Conservation (phyloP, 2,888 invertebrate species). For the Automeris io region DNA sequence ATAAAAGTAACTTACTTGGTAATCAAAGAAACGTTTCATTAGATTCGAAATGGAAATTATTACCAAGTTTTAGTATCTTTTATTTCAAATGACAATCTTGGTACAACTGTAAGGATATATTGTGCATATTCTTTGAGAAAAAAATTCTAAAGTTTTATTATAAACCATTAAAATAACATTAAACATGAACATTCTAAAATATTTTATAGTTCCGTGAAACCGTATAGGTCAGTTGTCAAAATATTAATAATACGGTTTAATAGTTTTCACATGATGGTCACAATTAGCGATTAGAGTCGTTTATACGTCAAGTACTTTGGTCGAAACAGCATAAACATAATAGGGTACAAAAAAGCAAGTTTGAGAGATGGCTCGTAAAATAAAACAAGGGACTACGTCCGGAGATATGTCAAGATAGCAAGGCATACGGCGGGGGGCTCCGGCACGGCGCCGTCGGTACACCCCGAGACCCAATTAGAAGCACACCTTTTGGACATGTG, state of each 20-base stretch:
- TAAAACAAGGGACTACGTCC: conserved; percentile 72
- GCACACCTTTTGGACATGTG: conserved; percentile 76
- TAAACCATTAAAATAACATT: too few species aligned
- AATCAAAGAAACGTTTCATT: conserved; percentile 33
- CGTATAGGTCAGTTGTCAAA: too few species aligned
- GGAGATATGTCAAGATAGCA: conserved; percentile 75
- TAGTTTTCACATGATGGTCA: conserved; percentile 28
- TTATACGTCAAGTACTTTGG: conserved; percentile 60
- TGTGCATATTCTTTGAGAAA: too few species aligned
- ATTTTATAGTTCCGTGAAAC: conserved; percentile 13
- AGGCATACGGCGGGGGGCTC: conserved; percentile 63
- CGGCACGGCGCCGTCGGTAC: conserved; percentile 50
- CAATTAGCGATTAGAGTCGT: conserved; percentile 59
- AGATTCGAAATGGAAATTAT: conserved; percentile 22
- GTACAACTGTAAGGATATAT: too few species aligned
- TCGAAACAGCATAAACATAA: conserved; percentile 57
- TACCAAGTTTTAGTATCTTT: conserved; percentile 5
- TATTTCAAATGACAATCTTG: too few species aligned
- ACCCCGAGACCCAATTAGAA: conserved; percentile 72
- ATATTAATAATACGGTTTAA: too few species aligned
- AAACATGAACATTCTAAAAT: too few species aligned
- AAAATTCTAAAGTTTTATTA: too few species aligned
- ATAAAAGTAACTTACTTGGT: conserved; percentile 68
- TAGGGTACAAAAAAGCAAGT: conserved; percentile 54
- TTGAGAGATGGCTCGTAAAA: conserved; percentile 72